Conservation (phyloP, 2,888 invertebrate genomes). For the Ernsta delagoae region DNA sequence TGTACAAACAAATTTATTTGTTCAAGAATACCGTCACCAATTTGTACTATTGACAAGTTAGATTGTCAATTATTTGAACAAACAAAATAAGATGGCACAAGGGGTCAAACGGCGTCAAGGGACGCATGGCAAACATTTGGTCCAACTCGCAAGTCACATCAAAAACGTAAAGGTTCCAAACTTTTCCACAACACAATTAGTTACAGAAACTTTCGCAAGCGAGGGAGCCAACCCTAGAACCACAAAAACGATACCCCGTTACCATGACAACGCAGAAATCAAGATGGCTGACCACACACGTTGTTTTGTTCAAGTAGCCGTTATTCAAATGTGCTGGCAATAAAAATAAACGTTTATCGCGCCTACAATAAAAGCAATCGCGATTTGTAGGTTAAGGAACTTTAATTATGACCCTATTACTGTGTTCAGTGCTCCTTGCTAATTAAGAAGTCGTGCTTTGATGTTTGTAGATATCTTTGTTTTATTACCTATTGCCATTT, state of each 20-base stretch:
- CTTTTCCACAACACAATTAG: slow-evolving; percentile 67
- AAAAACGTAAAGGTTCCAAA: slow-evolving; percentile 58
- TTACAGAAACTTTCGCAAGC: slow-evolving; percentile 65
- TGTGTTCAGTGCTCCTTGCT: slow-evolving; percentile 41
- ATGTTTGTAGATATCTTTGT: background rate
- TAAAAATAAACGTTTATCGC: slow-evolving; percentile 46
- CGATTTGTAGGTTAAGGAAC: slow-evolving; percentile 42
- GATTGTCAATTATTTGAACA: slow-evolving; percentile 45
- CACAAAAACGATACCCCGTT: slow-evolving; percentile 59
- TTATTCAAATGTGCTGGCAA: slow-evolving; percentile 40
- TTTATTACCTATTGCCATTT: background rate
- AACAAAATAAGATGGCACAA: slow-evolving; percentile 38
- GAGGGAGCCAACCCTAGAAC: slow-evolving; percentile 53
- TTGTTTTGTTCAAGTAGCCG: slow-evolving; percentile 43
- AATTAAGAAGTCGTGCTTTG: slow-evolving; percentile 23
- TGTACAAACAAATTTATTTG: background rate
- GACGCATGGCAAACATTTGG: slow-evolving; percentile 42
- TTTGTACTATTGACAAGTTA: slow-evolving; percentile 44
- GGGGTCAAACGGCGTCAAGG: slow-evolving; percentile 39
- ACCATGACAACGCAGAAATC: slow-evolving; percentile 65
- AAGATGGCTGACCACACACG: slow-evolving; percentile 52
- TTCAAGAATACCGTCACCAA: slow-evolving; percentile 28
- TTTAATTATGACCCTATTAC: slow-evolving; percentile 39
- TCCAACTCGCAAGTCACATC: slow-evolving; percentile 42
- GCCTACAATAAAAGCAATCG: slow-evolving; percentile 44